Evolutionary conservation across 64 coral and sea anemone genomes (phyloP), one percentile per base, ranked within the genome.

Genomic region (Stichodactyla mertensii): DNA sequence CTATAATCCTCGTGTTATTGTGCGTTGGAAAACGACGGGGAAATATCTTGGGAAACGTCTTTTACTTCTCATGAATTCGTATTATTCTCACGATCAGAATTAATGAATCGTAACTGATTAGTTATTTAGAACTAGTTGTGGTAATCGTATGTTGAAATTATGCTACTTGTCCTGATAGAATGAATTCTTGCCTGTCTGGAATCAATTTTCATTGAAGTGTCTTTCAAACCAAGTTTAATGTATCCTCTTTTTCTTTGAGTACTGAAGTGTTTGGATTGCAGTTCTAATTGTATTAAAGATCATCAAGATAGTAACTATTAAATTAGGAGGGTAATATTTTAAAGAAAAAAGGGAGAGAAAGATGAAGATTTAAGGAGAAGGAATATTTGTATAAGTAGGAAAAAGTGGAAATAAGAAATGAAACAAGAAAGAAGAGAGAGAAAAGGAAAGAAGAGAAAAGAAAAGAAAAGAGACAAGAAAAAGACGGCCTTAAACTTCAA

Each of bases 61-160:
- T 74, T 74, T 74, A 27, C 24, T 66, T 6, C 18, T 22, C 24
- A 4, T 10, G 7, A 12, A 74, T 31, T 8, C 23, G 23, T 74
- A 74, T 12, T 74, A 69, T 31, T 27, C 27, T 74, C 24, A 74
- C 24, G 69, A 74, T 27, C 10, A 12, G 19, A 74, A 74, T 74
- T 74, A 74, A 74, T 31, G 69, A 74, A 4, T 71, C 27, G 23
- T 81, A 81, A 81, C 78, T 81, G 78, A 81, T 81, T 81, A 55
- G 45, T 54, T 81, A 81, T 81, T 81, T 81, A 81, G 45, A 23
- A 74, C 6, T 74, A 74, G 69, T 22, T 81, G 23, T 81, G 19
- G 78, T 81, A 81, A 81, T 81, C 12, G 54, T 55, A 53, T 52
- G 51, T 81, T 51, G 16, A 54, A 81, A 81, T 53, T 55, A 52